phyloP scores from a whole-genome alignment of 2,888 invertebrate species.

The Amorpha juglandis region DNA sequence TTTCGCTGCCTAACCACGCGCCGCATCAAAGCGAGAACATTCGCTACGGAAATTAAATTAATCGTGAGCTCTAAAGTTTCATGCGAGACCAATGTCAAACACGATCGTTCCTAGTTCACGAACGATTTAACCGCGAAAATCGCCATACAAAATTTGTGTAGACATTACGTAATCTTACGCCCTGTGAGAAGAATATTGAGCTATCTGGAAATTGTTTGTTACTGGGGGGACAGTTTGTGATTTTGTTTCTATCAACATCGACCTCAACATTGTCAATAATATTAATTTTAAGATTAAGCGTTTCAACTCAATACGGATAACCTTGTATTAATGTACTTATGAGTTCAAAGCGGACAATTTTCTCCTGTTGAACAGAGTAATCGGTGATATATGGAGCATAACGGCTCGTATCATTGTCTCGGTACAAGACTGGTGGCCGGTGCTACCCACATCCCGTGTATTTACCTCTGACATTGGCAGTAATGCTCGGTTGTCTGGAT shows the following conservation, averaged over 20 bases:
- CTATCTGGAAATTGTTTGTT: background rate
- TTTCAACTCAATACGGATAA: background rate
- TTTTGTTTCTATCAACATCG: background rate
- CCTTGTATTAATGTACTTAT: background rate
- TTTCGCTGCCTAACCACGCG: conserved; percentile 26
- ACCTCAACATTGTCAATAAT: too few relatives aligned
- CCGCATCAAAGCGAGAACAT: conserved; percentile 49
- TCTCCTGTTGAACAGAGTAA: conserved; percentile 3
- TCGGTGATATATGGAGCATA: background rate
- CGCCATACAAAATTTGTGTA: conserved; percentile 38
- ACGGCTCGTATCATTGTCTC: conserved; percentile 12
- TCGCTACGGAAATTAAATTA: conserved; percentile 58
- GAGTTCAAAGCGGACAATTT: background rate
- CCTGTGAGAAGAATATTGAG: conserved; percentile 30
- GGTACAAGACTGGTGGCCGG: background rate
- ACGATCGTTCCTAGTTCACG: conserved; percentile 48
- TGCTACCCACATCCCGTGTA: conserved; percentile 33
- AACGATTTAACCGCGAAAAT: conserved; percentile 38
- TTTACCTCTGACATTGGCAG: conserved; percentile 22
- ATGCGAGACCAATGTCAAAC: conserved; percentile 56
- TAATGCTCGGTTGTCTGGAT: conserved; percentile 21
- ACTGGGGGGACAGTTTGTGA: background rate
- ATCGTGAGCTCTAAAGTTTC: conserved; percentile 44
- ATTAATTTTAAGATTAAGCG: too few relatives aligned
- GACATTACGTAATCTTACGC: conserved; percentile 37